Percentiles rank a stretch among this genome's conserved stretches.
phyloP scores from a whole-genome alignment of 2,888 invertebrate species.

The Melipona bicolor region DNA sequence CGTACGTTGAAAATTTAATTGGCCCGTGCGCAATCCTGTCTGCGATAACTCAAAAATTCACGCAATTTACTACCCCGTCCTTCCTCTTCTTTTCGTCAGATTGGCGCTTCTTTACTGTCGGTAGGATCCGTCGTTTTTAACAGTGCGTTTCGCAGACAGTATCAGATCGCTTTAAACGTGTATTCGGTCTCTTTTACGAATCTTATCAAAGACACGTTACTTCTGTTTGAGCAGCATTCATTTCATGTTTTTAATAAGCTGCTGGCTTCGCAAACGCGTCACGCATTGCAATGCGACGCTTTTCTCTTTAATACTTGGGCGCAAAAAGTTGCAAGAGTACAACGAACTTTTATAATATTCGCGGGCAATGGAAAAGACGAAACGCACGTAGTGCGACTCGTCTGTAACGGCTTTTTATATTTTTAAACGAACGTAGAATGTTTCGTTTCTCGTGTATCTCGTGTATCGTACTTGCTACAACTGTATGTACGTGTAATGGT shows the following conservation, averaged over 20 bases:
- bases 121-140: not conserved
- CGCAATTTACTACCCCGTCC: constrained; percentile 30
- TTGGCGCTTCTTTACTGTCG: constrained; percentile 19
- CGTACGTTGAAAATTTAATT: constrained; percentile 54
- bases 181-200: too few relatives aligned
- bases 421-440: too few relatives aligned
- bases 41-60: constrained; percentile 34
- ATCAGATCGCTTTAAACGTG: too few relatives aligned
- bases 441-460: too few relatives aligned
- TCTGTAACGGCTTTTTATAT: too few relatives aligned
- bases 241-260: constrained; percentile 16
- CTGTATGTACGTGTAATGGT: too few relatives aligned
- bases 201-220: not conserved
- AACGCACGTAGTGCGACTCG: too few relatives aligned
- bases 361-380: not conserved
- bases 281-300: not conserved
- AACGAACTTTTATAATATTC: not conserved
- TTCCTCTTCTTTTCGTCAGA: constrained; percentile 13
- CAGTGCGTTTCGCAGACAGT: not conserved
- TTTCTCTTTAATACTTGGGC: not conserved
- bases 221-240: not conserved
- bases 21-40: constrained; percentile 25
- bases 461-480: too few relatives aligned
- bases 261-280: not conserved
- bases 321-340: not conserved